Percentiles rank a stretch among this genome's conserved stretches.
phyloP scores from a whole-genome alignment of 2,888 invertebrate genomes.

The Zonitis immaculata region DNA sequence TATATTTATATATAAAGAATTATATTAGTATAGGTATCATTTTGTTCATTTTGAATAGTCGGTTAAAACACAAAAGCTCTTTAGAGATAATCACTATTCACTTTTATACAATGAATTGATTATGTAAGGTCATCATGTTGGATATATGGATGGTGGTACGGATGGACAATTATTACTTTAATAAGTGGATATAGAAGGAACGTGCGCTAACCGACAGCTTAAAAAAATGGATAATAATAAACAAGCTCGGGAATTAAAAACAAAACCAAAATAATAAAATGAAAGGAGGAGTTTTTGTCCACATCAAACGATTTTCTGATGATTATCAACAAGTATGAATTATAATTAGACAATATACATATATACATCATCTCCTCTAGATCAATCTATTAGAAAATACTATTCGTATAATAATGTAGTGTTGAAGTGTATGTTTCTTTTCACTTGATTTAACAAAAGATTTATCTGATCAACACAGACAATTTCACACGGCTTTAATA shows the following conservation, averaged over 20 bases:
- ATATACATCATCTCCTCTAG: conserved; percentile 9
- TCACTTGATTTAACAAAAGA: conserved; percentile 1
- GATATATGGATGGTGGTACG: neutral
- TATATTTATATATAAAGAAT: conserved; percentile 15
- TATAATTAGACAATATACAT: conserved; percentile 25
- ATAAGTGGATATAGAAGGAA: neutral
- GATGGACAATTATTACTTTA: neutral
- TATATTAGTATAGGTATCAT: conserved; percentile 15
- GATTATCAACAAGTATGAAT: conserved; percentile 21
- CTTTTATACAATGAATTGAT: conserved; percentile 29
- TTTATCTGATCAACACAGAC: neutral
- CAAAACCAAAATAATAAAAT: neutral
- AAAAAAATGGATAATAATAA: neutral
- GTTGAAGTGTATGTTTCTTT: conserved; percentile 5
- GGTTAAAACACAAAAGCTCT: conserved; percentile 20
- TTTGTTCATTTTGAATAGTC: conserved; percentile 19
- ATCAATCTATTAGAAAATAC: conserved; percentile 18
- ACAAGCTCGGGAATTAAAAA: neutral
- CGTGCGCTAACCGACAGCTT: conserved; percentile 12
- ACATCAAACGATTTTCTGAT: conserved; percentile 13
- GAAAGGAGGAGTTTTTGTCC: conserved; percentile 20
- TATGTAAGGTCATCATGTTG: conserved; percentile 24
- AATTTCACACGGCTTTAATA: conserved; percentile 2
- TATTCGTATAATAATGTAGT: conserved; percentile 1
- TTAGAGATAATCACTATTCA: conserved; percentile 25